Evolutionary conservation across 2,888 invertebrate species (phyloP), one percentile per base, ranked within the genome.

Genomic region (Ophion ellenae): DNA sequence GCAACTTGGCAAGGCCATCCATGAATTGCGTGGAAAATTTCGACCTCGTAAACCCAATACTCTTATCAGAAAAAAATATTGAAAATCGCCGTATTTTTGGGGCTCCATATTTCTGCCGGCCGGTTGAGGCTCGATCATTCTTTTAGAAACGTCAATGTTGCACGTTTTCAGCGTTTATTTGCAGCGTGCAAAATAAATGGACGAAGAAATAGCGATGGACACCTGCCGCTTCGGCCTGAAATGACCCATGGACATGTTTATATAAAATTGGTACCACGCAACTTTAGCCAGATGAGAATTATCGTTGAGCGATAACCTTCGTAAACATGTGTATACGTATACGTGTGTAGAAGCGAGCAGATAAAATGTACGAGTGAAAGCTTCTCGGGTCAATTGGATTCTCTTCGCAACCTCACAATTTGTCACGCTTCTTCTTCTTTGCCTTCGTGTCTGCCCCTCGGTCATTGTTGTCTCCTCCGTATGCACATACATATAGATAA

Each of bases 341-440:
- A 64, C n/a, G 5, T 24, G 24, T 57, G 36, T 73, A 57, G 14
- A 47, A 40, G 69, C 24, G 63, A 47, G 32, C 28, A 84, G 81
- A 79, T 71, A 79, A 71, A 73, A 73, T n/a, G 61, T 75, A 78
- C 74, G 73, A 87, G 86, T 87, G 86, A 87, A 87, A 88, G 85
- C 87, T 85, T 80, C 82, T 81, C 74, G 86, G 87, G 86, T 88
- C 88, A 87, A 88, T 88, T 87, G 83, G 83, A 88, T 87, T 88
- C 83, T 82, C 81, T 80, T 83, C 79, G 87, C 78, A 78, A 77
- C 87, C 86, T 81, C 71, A 84, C 81, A 85, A 85, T 85, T 85
- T 85, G 85, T 85, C 85, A 85, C 74, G 81, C 74, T 78, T 81
- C 77, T 74, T 85, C 81, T 74, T 74, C 70, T 40, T 70, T 61